Conservation (phyloP, 2,888 invertebrate species). For the Polydrusus pterygomalis region DNA sequence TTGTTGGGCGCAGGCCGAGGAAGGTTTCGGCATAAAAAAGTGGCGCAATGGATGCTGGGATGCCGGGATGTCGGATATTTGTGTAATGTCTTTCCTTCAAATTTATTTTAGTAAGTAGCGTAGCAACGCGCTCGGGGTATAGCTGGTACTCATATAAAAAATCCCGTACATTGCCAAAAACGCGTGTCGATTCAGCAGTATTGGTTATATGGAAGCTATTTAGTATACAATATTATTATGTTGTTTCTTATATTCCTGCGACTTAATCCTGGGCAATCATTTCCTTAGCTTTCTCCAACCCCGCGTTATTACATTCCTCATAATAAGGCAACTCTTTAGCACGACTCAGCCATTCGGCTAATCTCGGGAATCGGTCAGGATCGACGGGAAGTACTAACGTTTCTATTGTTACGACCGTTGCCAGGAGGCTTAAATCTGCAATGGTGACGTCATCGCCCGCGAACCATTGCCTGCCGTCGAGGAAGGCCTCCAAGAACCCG, state of each 20-base stretch:
- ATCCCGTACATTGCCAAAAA: no score
- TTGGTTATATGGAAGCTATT: no score
- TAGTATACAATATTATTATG: no score
- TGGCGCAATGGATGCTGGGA: no score
- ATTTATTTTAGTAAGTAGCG: no score
- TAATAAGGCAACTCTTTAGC: slow-evolving; percentile 64
- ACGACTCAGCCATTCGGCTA: slow-evolving; percentile 71
- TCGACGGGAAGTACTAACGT: slow-evolving; percentile 69
- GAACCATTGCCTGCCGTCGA: slow-evolving; percentile 59
- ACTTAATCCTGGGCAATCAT: slow-evolving; percentile 27
- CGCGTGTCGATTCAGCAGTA: no score
- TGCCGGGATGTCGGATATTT: no score
- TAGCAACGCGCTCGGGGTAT: no score
- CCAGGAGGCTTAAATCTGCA: slow-evolving; percentile 65
- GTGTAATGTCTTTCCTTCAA: no score
- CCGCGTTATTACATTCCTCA: slow-evolving; percentile 62
- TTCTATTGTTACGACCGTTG: slow-evolving; percentile 72
- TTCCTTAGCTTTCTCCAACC: slow-evolving; percentile 58
- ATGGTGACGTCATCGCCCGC: slow-evolving; percentile 65
- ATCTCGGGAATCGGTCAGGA: slow-evolving; percentile 66
- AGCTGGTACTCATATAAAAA: no score
- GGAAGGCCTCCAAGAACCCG: slow-evolving; percentile 64
- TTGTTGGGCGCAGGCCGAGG: no score
- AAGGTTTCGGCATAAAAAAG: no score
- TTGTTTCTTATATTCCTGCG: background rate